These are phyloP conservation scores for Heliconius nattereri DNA, from an alignment of 1,140 invertebrate genomes.

Conservation along the genomic window DNA sequence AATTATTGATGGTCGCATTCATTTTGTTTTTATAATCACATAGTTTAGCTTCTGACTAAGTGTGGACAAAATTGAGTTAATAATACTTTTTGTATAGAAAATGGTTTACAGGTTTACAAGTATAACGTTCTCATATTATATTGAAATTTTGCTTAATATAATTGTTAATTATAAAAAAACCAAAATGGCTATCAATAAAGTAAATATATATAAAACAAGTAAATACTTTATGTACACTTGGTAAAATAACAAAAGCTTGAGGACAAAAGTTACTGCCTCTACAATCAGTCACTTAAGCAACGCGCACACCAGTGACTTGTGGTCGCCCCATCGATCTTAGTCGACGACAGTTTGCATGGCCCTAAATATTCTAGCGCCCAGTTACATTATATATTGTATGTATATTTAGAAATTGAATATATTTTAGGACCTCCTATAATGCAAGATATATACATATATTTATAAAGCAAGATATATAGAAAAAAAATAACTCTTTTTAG, in stretches of 20 bases:
- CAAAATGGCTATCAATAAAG: neutral
- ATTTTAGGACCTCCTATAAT: too few relatives aligned
- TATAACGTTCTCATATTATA: too few relatives aligned
- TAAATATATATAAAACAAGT: neutral
- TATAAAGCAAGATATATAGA: too few relatives aligned
- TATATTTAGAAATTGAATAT: neutral
- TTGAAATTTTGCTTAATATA: too few relatives aligned
- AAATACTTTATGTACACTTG: neutral
- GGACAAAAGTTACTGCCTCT: conserved; percentile 33
- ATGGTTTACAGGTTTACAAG: too few relatives aligned
- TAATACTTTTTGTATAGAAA: too few relatives aligned
- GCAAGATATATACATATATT: too few relatives aligned
- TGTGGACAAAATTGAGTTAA: too few relatives aligned
- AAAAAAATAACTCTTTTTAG: too few relatives aligned
- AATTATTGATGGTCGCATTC: neutral
- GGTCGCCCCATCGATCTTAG: conserved; percentile 66
- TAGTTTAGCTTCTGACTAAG: neutral
- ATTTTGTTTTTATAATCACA: neutral
- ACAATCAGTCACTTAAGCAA: conserved; percentile 65
- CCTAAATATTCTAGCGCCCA: conserved; percentile 37
- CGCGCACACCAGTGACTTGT: conserved; percentile 48
- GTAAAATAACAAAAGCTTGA: neutral
- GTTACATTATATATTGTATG: conserved; percentile 6
- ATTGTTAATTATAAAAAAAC: too few relatives aligned
- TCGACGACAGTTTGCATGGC: conserved; percentile 55